A percentile compares a stretch with the other conserved stretches of the same genome.
Conservation (phyloP, 53 echinoderm and acorn worm genomes). For the Henricia sp. region DNA sequence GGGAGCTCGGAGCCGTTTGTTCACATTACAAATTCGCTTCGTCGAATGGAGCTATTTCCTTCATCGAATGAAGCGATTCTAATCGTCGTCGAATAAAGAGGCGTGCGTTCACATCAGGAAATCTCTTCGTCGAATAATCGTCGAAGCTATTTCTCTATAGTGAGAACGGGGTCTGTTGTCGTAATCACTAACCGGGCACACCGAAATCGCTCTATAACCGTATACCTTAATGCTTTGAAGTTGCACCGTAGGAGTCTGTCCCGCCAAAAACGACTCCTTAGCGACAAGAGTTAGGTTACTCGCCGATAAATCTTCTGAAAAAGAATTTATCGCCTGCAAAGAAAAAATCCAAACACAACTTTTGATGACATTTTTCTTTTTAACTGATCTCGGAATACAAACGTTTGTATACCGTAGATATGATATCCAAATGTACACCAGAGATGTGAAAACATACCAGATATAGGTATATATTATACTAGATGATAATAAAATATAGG, state of each 20-base stretch:
- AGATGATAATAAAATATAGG: not conserved
- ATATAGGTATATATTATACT: not conserved
- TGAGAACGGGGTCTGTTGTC: not conserved
- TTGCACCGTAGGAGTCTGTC: constrained; percentile 44
- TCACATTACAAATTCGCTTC: too few relatives aligned
- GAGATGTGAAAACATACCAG: not conserved
- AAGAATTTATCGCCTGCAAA: constrained; percentile 48
- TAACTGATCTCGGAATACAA: not conserved
- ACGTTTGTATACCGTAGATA: not conserved
- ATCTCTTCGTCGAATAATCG: not conserved
- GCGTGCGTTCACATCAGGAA: not conserved
- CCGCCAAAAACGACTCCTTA: constrained; percentile 62
- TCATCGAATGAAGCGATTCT: too few relatives aligned
- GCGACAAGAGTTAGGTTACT: constrained; percentile 60
- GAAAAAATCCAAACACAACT: too few relatives aligned
- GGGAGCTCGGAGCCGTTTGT: not conserved
- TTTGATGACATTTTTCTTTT: too few relatives aligned
- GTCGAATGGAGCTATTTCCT: too few relatives aligned
- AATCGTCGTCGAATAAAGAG: too few relatives aligned
- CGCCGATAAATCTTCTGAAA: constrained; percentile 32
- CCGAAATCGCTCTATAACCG: not conserved
- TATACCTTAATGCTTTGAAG: constrained; percentile 66
- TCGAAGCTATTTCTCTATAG: not conserved
- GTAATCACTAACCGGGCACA: too few relatives aligned
- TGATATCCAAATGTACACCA: not conserved